Base-by-base conservation (phyloP, 1,140 invertebrate genomes). In the Argopecten irradians region DNA sequence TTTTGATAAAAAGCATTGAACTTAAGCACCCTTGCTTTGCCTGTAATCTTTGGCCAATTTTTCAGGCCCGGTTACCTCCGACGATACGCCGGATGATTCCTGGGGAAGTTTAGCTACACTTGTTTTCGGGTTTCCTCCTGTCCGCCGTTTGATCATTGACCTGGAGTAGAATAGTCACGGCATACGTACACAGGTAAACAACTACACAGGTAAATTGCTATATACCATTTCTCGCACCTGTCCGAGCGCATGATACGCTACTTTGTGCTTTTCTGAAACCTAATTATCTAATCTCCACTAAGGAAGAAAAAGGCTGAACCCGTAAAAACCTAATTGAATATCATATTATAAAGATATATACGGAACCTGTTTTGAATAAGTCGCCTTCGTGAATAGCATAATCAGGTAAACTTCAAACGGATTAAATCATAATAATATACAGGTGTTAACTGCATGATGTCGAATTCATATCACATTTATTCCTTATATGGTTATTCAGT, bases 251-350 rank as follows among this genome's bases (percentile, higher is more conserved):
- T 8, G 55, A 71, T 71, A 71, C 28, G 55, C 55, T 71, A 71
- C 55, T 71, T 71, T 71, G 22, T n/a, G 55, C 55, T 71, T 28
- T 71, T 71, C 55, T 71, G 55, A 71, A 71, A 71, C 8, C 55
- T 71, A 71, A 71, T 71, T 71, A 71, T 71, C 55, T 71, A 71
- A 71, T 71, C 55, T 71, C 28, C 55, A 71, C n/a, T 71, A 71
- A 71, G 22, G 55, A 71, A 71, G 55, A 71, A 71, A 71, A 28
- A 71, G n/a, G 22, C 55, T 71, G 55, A 11, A 71, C 22, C 22
- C 55, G 55, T 71, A 71, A 71, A 71, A 71, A 71, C 55, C 55
- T 71, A 71, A 71, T 71, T 71, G 55, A 71, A 71, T 71, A 71
- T 71, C 55, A 71, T 71, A n/a, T 71, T 71, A 71, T 16, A 28